Evolutionary conservation across 2,113 vertebrate genomes (phyloP), one percentile per base, ranked within the genome.

Genomic region (Hemiprocne comata): DNA sequence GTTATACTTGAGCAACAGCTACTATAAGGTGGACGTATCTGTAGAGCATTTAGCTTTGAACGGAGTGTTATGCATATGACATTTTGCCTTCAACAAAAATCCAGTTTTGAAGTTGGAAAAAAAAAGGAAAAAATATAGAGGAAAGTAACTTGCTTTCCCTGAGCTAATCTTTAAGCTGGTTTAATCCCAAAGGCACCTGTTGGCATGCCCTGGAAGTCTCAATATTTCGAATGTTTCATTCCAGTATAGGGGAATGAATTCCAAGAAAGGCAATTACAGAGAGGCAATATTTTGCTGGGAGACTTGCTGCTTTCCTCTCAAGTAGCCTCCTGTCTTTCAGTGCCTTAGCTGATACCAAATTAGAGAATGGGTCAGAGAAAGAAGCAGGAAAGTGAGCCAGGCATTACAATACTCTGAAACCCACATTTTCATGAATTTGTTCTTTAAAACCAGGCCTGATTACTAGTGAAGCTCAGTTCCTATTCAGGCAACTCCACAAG

Each of bases 1-100:
- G 10, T 46, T 69, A 50, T 24, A 21, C 20, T 75, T 67, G 36
- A 66, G 9, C 36, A 91, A 19, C 23, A 58, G 29, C 55, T 81
- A 51, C 42, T 73, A 55, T 40, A 84, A 55, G 8, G 2, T 7
- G 25, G 50, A 44, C 0, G 0, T 24, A 55, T 11, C 26, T 48
- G 7, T 34, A 36, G 25, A 69, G 6, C 28, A 51, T 31, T 72
- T 53, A 50, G 12, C 8, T 69, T 83, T 80, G 26, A 89, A 25
- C 17, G 2, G 18, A 55, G 4, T n/a, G 19, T 11, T 46, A 29
- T 46, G 11, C 4, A 24, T 33, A 31, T 9, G 17, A 50, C 21
- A 51, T 64, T 69, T 36, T 9, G 8, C 25, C 67, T 86, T 80
- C 21, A 64, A 34, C 6, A 54, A 66, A 76, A 73, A 36, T 48